Evolutionary conservation across 2,113 vertebrate species (phyloP).

Genomic region (Bagarius yarrelli): DNA sequence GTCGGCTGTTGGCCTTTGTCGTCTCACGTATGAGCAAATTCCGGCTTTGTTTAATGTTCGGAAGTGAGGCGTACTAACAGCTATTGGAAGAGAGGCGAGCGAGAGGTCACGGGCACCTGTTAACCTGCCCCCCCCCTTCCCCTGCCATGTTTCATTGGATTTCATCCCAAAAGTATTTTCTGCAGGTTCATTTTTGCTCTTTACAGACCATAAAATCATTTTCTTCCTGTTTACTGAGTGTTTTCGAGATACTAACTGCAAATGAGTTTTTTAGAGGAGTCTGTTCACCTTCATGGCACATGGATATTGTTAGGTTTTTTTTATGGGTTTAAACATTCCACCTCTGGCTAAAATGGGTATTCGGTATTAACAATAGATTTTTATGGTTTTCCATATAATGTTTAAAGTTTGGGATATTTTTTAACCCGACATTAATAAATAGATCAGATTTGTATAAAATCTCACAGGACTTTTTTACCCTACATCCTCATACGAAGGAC

Average conservation of each 20-base stretch:
- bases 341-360: no score
- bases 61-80: no score
- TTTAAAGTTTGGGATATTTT: not conserved
- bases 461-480: no score
- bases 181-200: not conserved
- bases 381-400: not conserved
- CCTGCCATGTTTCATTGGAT: conserved; percentile 1
- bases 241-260: not conserved
- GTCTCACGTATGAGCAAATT: not conserved
- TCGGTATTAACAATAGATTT: not conserved
- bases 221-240: not conserved
- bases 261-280: not conserved
- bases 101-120: no score
- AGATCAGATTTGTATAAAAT: no score
- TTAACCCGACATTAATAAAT: no score
- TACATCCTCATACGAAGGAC: no score
- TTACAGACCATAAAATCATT: not conserved
- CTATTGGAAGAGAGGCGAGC: not conserved
- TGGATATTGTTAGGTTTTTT: not conserved
- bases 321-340: not conserved
- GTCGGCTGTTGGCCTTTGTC: no score
- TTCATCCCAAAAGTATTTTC: not conserved
- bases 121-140: not conserved
- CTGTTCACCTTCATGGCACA: not conserved
- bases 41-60: not conserved